Conservation (phyloP, 2,797 vertebrate species). For the Rhynchotus rufescens region DNA sequence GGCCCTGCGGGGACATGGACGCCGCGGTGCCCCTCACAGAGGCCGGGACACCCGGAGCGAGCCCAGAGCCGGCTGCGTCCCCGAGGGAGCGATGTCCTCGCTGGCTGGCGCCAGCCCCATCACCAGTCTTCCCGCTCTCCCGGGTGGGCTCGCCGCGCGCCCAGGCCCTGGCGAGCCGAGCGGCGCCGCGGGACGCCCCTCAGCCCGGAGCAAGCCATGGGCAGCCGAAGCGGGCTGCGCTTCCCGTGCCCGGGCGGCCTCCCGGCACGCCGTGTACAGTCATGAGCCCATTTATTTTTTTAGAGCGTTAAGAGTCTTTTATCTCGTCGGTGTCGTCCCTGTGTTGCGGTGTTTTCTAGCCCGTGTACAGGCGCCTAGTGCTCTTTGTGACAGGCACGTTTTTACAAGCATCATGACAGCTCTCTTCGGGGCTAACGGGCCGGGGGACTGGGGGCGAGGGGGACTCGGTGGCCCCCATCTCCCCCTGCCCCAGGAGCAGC, state of each 20-base stretch:
- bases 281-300: neutral
- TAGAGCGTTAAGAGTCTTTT: neutral
- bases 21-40: neutral
- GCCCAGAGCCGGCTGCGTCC: neutral
- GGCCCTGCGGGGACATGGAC: neutral
- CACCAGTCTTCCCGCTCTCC: slow-evolving; percentile 50
- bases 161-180: too few relatives aligned
- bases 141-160: too few relatives aligned
- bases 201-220: too few relatives aligned
- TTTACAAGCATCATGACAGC: neutral
- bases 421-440: too few relatives aligned
- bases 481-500: neutral
- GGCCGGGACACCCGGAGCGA: neutral
- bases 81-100: neutral
- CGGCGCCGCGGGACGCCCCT: too few relatives aligned
- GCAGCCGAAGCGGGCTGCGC: too few relatives aligned
- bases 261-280: neutral
- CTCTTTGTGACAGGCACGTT: neutral
- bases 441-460: too few relatives aligned
- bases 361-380: neutral
- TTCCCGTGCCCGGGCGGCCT: neutral
- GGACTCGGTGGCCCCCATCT: neutral
- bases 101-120: neutral
- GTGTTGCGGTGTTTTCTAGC: neutral
- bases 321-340: neutral